Evolutionary conservation across 1,140 invertebrate species (phyloP).

Genomic region (Pseudomyrmex concolor): DNA sequence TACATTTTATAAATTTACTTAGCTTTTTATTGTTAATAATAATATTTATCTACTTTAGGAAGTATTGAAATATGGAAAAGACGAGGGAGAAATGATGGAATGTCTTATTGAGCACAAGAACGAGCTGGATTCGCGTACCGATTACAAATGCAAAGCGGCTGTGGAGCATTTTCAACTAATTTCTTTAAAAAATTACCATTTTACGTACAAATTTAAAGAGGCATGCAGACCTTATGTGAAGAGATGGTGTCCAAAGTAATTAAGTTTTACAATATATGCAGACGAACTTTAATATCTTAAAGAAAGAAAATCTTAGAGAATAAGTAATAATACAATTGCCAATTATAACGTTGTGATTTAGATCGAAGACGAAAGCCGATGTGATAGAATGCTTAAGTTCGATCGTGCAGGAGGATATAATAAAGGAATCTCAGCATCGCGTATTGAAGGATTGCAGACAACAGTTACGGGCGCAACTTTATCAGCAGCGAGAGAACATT

Average conservation of each 20-base stretch:
- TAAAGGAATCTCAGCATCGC: conserved; percentile 90
- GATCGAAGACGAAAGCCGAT: conserved; percentile 92
- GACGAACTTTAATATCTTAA: background rate
- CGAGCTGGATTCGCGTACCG: conserved; percentile 89
- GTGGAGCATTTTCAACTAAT: conserved; percentile 98
- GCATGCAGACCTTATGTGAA: conserved; percentile 94
- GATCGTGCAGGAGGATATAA: conserved; percentile 94
- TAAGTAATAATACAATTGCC: background rate
- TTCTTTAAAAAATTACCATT: conserved; percentile 96
- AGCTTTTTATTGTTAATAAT: background rate
- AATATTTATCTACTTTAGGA: conserved; percentile 74
- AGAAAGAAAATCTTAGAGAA: background rate
- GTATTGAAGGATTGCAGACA: conserved; percentile 94
- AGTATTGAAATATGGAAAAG: conserved; percentile 89
- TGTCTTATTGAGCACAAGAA: conserved; percentile 98
- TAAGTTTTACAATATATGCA: conserved; percentile 70
- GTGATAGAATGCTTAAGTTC: conserved; percentile 97
- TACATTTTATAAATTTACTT: conserved; percentile 18
- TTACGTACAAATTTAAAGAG: conserved; percentile 97
- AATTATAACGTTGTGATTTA: conserved; percentile 39
- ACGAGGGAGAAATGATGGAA: conserved; percentile 95
- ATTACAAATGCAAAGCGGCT: conserved; percentile 95
- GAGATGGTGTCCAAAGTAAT: conserved; percentile 89
- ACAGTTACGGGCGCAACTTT: conserved; percentile 94
- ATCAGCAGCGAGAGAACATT: conserved; percentile 95